Evolutionary conservation across 1,140 invertebrate genomes (phyloP).

Genomic region (Papilio machaon): DNA sequence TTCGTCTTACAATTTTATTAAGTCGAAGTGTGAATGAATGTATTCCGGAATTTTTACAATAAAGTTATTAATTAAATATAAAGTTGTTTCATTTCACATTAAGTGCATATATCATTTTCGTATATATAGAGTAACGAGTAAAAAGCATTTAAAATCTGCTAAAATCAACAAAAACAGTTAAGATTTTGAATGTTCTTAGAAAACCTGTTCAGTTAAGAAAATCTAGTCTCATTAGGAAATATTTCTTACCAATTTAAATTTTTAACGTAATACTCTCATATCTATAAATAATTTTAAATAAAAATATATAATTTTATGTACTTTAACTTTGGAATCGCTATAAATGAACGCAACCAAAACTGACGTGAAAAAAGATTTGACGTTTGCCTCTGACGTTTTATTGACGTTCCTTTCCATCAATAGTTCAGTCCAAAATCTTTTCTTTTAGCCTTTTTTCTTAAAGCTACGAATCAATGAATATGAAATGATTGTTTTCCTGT

Average conservation of each 20-base stretch:
- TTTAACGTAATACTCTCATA: no score
- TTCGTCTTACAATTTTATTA: neutral
- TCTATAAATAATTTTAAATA: no score
- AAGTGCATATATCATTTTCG: constrained; percentile 82
- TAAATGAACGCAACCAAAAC: neutral
- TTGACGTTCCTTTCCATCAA: constrained; percentile 13
- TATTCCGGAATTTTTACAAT: constrained; percentile 22
- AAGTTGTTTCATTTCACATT: neutral
- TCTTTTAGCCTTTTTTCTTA: neutral
- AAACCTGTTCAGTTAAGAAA: no score
- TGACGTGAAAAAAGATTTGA: neutral
- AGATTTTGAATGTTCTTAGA: no score
- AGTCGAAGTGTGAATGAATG: constrained; percentile 14
- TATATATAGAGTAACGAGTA: no score
- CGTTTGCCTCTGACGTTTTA: constrained; percentile 3
- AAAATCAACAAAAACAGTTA: no score
- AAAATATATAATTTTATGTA: no score
- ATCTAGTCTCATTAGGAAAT: no score
- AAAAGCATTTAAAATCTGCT: no score
- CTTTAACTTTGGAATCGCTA: no score
- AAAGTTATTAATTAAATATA: constrained; percentile 9
- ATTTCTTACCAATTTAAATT: no score
- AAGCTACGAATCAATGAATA: neutral
- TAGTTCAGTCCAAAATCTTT: constrained; percentile 1
- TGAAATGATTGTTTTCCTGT: neutral